These are phyloP conservation scores for Pedionomus torquatus DNA, from an alignment of 2,113 vertebrate species.

Conservation along the genomic window DNA sequence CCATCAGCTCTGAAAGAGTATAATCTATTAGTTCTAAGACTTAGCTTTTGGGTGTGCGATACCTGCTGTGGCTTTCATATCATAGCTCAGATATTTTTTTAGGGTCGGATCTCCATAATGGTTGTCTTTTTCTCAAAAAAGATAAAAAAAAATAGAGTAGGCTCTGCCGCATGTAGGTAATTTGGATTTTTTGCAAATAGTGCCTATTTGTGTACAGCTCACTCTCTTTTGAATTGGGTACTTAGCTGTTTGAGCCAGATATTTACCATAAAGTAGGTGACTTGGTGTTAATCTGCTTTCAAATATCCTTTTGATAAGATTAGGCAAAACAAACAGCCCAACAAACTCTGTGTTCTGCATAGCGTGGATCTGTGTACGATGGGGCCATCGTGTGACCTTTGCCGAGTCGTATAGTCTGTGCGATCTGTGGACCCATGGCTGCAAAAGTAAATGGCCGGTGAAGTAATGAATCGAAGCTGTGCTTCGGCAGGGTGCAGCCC, in stretches of 20 bases:
- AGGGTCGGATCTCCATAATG: neutral
- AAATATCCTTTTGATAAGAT: slow-evolving; percentile 40
- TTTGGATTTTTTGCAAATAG: neutral
- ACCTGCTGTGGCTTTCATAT: neutral
- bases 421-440: neutral
- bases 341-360: neutral
- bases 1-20: neutral
- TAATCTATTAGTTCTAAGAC: neutral
- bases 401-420: neutral
- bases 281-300: slow-evolving; percentile 37
- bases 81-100: neutral
- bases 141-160: neutral
- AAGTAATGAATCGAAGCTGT: neutral
- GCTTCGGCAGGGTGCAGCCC: neutral
- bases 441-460: neutral
- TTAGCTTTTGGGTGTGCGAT: neutral
- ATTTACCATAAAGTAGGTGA: slow-evolving; percentile 20
- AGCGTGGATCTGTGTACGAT: neutral
- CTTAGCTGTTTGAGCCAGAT: slow-evolving; percentile 34
- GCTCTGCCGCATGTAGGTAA: neutral
- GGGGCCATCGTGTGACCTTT: neutral
- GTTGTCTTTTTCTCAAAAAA: neutral
- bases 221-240: neutral
- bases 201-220: neutral
- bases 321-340: slow-evolving; percentile 6